Evolutionary conservation across 2,888 invertebrate species (phyloP).

Genomic region (Xanthia togata): DNA sequence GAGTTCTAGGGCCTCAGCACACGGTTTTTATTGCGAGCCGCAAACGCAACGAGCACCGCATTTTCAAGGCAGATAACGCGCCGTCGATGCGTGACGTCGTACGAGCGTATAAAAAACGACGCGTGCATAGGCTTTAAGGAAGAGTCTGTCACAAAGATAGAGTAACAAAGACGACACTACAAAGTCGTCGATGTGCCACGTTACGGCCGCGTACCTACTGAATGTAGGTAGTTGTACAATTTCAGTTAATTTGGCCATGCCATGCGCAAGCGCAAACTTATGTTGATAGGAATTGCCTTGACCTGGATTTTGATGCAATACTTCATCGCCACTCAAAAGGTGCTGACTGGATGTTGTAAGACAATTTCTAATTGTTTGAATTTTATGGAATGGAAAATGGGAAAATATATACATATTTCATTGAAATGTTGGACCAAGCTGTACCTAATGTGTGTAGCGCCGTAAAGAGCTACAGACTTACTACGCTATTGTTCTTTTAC

Average conservation of each 20-base stretch:
- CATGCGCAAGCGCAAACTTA: conserved; percentile 38
- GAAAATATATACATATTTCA: background rate
- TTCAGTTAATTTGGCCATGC: conserved; percentile 33
- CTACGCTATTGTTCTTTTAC: background rate
- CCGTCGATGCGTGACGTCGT: too few relatives aligned
- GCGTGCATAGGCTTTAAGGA: background rate
- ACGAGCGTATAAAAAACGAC: background rate
- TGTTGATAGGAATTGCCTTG: conserved; percentile 39
- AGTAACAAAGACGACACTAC: background rate
- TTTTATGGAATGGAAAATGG: background rate
- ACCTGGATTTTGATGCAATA: conserved; percentile 23
- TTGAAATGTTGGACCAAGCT: background rate
- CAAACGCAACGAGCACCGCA: background rate
- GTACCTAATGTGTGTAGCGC: background rate
- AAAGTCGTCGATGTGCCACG: background rate
- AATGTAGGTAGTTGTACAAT: conserved; percentile 21
- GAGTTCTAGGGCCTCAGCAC: background rate
- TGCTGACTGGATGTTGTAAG: conserved; percentile 23
- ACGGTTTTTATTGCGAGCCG: background rate
- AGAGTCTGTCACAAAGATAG: background rate
- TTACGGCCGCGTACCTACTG: background rate
- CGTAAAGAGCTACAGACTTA: background rate
- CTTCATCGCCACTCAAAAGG: conserved; percentile 14
- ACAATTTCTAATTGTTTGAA: background rate
- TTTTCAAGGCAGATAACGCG: background rate